A percentile compares a stretch with the other conserved stretches of the same genome.
Evolutionary conservation across 2,888 invertebrate genomes (phyloP).

Genomic region (Polietes domitor): DNA sequence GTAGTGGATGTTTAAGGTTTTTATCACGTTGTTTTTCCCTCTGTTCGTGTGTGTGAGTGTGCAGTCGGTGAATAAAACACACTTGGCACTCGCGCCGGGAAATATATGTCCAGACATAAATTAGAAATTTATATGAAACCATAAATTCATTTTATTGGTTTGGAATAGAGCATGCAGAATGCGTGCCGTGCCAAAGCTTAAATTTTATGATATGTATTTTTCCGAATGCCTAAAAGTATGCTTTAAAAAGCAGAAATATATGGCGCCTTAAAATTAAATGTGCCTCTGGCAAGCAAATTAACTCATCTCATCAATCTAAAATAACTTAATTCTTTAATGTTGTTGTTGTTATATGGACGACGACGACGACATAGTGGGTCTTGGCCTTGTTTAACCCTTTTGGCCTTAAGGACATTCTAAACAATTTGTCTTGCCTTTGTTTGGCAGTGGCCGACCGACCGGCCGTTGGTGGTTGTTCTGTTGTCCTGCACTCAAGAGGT

Average conservation of each 20-base stretch:
- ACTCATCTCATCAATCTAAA: constrained; percentile 6
- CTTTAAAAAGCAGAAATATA: background rate
- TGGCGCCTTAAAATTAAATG: background rate
- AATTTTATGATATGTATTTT: background rate
- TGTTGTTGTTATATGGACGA: background rate
- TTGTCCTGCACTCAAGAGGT: constrained; percentile 34
- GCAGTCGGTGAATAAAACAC: background rate
- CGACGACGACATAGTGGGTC: background rate
- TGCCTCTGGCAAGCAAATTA: background rate
- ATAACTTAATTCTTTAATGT: constrained; percentile 7
- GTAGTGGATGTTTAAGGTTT: background rate
- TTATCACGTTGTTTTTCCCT: background rate
- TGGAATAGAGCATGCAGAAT: background rate
- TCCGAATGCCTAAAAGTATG: background rate
- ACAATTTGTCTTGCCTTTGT: constrained; percentile 21
- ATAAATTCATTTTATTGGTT: constrained; percentile 20
- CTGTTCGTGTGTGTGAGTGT: background rate
- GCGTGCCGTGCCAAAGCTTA: background rate
- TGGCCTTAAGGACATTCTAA: constrained; percentile 19
- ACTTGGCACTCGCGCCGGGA: background rate
- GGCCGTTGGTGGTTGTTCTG: background rate
- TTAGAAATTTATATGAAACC: constrained; percentile 12
- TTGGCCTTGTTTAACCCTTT: constrained; percentile 14
- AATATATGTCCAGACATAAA: background rate
- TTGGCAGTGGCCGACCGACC: background rate